These are phyloP conservation scores for Cheilosia vernalis DNA, from an alignment of 2,888 invertebrate genomes.

Conservation along the genomic window DNA sequence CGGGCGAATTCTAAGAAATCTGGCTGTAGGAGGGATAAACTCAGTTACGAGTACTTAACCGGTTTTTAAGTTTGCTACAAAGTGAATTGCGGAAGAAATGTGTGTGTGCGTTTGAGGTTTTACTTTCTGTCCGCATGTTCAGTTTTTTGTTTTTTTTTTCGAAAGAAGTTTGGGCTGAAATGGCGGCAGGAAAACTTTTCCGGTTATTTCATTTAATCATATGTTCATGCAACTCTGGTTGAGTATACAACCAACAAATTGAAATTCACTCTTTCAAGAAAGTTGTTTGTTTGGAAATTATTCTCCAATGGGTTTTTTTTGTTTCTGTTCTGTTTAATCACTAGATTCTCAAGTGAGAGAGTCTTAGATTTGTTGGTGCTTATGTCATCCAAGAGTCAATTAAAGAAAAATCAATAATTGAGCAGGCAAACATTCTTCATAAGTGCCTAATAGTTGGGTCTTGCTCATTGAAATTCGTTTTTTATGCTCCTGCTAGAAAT, in stretches of 20 bases:
- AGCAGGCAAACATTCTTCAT: no score
- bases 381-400: background rate
- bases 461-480: no score
- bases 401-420: no score
- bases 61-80: slow-evolving; percentile 69
- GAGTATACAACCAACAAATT: slow-evolving; percentile 53
- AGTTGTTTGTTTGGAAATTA: slow-evolving; percentile 1
- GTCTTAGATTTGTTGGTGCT: slow-evolving; percentile 35
- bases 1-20: slow-evolving; percentile 14
- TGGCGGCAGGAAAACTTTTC: slow-evolving; percentile 53
- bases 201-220: slow-evolving; percentile 69
- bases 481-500: no score
- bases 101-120: background rate
- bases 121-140: background rate
- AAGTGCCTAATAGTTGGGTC: no score
- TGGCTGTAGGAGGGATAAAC: slow-evolving; percentile 20
- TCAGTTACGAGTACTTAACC: slow-evolving; percentile 67
- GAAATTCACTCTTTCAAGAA: slow-evolving; percentile 51
- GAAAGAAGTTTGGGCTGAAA: background rate
- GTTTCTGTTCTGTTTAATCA: background rate
- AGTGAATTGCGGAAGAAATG: slow-evolving; percentile 47
- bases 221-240: slow-evolving; percentile 59
- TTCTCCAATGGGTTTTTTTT: background rate
- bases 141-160: background rate
- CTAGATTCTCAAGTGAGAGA: no score